Evolutionary conservation across 2,113 vertebrate genomes (phyloP).

Genomic region (Stictonetta naevosa): DNA sequence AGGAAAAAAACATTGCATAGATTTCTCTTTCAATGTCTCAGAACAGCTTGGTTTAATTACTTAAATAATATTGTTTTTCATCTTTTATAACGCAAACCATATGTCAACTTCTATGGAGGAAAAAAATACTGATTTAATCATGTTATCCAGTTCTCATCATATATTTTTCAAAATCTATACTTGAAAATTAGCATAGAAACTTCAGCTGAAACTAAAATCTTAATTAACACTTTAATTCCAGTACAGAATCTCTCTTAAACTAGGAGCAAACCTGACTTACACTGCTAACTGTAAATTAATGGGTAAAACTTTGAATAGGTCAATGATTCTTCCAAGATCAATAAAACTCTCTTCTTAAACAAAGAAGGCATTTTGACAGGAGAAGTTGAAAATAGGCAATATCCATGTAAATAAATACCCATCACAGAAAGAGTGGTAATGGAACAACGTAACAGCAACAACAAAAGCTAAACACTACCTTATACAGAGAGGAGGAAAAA

Average conservation of each 20-base stretch:
- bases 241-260: constrained; percentile 9
- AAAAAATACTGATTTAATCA: constrained; percentile 46
- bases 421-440: neutral
- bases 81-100: constrained; percentile 47
- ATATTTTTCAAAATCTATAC: neutral
- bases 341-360: neutral
- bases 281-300: constrained; percentile 42
- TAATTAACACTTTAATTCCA: constrained; percentile 45
- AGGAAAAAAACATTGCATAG: neutral
- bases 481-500: neutral
- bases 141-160: neutral
- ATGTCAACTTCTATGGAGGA: constrained; percentile 46
- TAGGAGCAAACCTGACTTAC: neutral
- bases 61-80: constrained; percentile 54
- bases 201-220: constrained; percentile 34
- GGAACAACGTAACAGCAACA: neutral
- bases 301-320: neutral
- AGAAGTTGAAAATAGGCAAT: neutral
- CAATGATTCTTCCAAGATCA: constrained; percentile 7
- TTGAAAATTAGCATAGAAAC: neutral
- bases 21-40: constrained; percentile 42
- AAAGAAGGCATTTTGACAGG: neutral
- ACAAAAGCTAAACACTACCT: neutral
- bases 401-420: neutral
- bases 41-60: constrained; percentile 83